A percentile compares a stretch with the other conserved stretches of the same genome.
These are phyloP conservation scores for Hydrotaea diabolus DNA, from an alignment of 2,888 invertebrate species.

Conservation along the genomic window DNA sequence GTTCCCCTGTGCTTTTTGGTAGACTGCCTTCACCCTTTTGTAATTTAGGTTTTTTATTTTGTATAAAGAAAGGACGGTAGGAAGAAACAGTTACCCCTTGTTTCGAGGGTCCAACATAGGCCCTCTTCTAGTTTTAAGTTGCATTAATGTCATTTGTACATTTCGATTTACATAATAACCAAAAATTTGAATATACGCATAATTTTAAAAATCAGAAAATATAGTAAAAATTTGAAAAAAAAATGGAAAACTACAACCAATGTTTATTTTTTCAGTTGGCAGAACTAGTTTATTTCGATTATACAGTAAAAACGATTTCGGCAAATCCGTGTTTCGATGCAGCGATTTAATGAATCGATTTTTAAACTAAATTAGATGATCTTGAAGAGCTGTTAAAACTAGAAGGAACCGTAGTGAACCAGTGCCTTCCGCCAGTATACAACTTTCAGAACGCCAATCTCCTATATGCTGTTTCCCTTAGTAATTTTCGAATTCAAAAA, in stretches of 20 bases:
- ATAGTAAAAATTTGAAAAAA: constrained; percentile 35
- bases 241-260: constrained; percentile 10
- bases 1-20: not conserved
- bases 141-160: constrained; percentile 69
- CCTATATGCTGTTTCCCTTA: no score
- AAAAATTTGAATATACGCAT: constrained; percentile 68
- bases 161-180: constrained; percentile 69
- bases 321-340: no score
- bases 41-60: constrained; percentile 25
- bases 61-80: constrained; percentile 32
- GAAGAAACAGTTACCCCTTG: constrained; percentile 1
- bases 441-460: no score
- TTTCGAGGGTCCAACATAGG: constrained; percentile 21
- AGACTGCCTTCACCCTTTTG: constrained; percentile 30
- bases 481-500: no score
- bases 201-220: constrained; percentile 26
- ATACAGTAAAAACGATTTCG: no score
- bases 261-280: no score
- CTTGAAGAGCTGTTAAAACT: no score
- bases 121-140: constrained; percentile 63
- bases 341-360: no score
- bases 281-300: no score
- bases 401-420: no score
- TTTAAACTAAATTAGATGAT: no score
- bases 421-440: no score